Evolutionary conservation across 2,797 vertebrate species (phyloP), one percentile per base, ranked within the genome.

Genomic region (Sebastes kiyomatsui): DNA sequence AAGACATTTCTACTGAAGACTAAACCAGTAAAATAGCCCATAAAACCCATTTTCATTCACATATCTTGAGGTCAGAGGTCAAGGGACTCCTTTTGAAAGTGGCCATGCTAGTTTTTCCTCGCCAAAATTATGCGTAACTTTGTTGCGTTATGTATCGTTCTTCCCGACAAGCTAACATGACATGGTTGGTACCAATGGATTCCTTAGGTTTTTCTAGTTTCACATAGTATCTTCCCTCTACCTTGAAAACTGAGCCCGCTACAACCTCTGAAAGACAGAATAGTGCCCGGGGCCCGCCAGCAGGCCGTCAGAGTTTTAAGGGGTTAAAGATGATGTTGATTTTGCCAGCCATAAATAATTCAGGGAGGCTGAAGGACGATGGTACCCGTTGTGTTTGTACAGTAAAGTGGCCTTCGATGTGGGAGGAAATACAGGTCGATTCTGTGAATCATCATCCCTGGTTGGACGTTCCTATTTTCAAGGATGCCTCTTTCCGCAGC

Each of bases 381-480:
- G 49, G 5, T 18, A 16, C 4, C 27, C 20, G 7, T 11, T 74
- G 49, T 46, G 49, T 54, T 55, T 6, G 9, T 65, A 3, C 7
- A 73, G n/a, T 35, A 10, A 62, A 68, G 8, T 42, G 8, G 30
- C 27, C 69, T 76, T 65, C 9, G 10, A 27, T 25, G 38, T 46
- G 18, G 35, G 23, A 20, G 52, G 46, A 58, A 77, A 70, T 32
- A 60, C 16, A 38, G 46, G 46, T 75, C 1, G 9, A 62, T 83
- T 73, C 22, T 78, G 35, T 72, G 54, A 81, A 56, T 58, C 30
- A 32, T 78, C 7, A 22, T 46, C 83, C 38, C 30, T 32, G 55
- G 27, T 76, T 59, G 23, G 60, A 64, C 7, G 9, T 75, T 75
- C 12, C 30, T 75, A 23, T 68, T 82, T 84, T 83, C 70, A 84